Conservation (phyloP, 2,113 vertebrate species). For the Gallinago paraguaiae region DNA sequence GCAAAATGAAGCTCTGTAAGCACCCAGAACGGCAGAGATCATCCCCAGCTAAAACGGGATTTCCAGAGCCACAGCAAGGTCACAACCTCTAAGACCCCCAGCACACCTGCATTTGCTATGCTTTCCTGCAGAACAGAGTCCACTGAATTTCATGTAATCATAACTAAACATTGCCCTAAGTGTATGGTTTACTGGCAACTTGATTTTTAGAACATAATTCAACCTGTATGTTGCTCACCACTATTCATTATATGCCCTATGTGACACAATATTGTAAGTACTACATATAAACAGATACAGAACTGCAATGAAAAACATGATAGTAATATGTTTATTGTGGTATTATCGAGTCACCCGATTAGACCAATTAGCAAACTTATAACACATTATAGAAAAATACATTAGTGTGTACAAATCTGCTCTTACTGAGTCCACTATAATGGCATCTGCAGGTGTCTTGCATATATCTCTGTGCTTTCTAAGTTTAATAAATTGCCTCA, state of each 20-base stretch:
- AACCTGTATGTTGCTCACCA: not conserved
- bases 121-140: not conserved
- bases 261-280: not conserved
- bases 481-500: not conserved
- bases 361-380: not conserved
- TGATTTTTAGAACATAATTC: not conserved
- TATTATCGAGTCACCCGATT: not conserved
- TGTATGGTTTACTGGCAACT: not conserved
- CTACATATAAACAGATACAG: rapidly evolving
- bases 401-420: not conserved
- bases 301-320: rapidly evolving
- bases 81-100: not conserved
- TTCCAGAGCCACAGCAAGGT: not conserved
- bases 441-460: not conserved
- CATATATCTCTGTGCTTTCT: not conserved
- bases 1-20: not conserved
- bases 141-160: not conserved
- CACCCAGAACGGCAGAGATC: not conserved
- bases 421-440: not conserved
- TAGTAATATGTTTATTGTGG: not conserved
- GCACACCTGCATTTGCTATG: not conserved
- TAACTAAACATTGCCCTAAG: not conserved
- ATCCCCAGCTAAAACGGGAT: not conserved
- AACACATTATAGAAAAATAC: not conserved
- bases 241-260: not conserved